Conservation (phyloP, 2,797 vertebrate genomes). For the Lerista edwardsae region DNA sequence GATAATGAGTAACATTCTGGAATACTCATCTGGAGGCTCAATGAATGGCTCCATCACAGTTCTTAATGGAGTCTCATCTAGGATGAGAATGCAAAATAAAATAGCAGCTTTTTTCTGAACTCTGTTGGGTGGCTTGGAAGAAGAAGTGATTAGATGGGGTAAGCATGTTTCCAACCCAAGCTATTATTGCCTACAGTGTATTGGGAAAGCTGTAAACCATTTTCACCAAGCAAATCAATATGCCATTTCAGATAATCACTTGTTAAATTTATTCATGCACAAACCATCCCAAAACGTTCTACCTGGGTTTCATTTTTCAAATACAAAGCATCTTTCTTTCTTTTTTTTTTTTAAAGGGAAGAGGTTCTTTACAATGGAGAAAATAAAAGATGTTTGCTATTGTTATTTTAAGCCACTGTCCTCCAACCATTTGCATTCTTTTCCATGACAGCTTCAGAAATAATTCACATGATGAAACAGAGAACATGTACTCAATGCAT, state of each 20-base stretch:
- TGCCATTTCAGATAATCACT: constrained; percentile 21
- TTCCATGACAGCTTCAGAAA: neutral
- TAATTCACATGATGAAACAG: neutral
- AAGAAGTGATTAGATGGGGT: constrained; percentile 1
- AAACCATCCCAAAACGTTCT: neutral
- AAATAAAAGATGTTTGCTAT: neutral
- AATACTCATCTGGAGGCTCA: neutral
- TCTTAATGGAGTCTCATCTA: too few relatives aligned
- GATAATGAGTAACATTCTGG: neutral
- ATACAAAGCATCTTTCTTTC: neutral
- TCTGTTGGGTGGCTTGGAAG: neutral
- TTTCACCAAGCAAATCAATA: constrained; percentile 8
- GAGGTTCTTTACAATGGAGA: neutral
- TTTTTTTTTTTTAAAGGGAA: neutral
- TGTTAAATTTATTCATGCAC: constrained; percentile 15
- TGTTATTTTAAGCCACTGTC: neutral
- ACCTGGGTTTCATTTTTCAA: constrained; percentile 6
- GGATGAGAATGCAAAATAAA: neutral
- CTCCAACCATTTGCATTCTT: neutral
- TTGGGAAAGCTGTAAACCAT: constrained; percentile 12
- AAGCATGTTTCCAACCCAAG: neutral
- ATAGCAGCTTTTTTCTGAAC: neutral
- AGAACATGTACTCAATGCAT: neutral
- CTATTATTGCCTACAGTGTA: constrained; percentile 10
- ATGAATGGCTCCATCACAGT: neutral